Base-by-base conservation (phyloP, 2,888 invertebrate species). In the Heliconius hortense region DNA sequence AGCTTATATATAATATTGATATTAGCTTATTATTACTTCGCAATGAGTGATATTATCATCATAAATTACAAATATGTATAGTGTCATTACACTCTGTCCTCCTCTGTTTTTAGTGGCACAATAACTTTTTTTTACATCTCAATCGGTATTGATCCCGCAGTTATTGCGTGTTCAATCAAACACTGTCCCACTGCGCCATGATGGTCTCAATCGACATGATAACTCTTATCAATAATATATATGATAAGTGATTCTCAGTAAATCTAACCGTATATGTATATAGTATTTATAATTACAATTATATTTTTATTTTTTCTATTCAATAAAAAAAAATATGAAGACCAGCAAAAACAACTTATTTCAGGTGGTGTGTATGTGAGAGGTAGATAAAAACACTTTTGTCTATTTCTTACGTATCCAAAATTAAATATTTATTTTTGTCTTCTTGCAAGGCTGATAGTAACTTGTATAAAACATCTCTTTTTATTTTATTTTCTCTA, bases 151-250 rank as follows among this genome's bases (percentile, higher is more conserved):
- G 53, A 18, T 18, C 21, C 53, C 21, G 21, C 53, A 53, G 43
- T 43, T 43, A 43, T 43, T 43, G 43, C 15, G 31, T 35, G 31
- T 35, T 8, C 15, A 53, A 18, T 53, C 53, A 53, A 15, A 53
- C 53, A 53, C 21, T 35, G n/a, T 2, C 2, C 64, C 64, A 35
- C n/a, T 24, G 35, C 10, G 35, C 8, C n/a, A 2, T 11, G 35
- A 39, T 64, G 13, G n/a, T n/a, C 11, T 64, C 64, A 2, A 24
- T 63, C n/a, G 21, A n/a, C n/a, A 11, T 24, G 4, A 64, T 35
- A n/a, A n/a, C n/a, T n/a, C 11, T 64, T 35, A 64, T 64, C n/a
- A 35, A 35, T 64, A 56, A 35, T 24, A 64, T 35, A 56, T 64
- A n/a, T n/a, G 35, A 35, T 35, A 64, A 35, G 35, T 11, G 64